A percentile compares a stretch with the other conserved stretches of the same genome.
Conservation (phyloP, 2,797 vertebrate genomes). For the Epinephelus coioides region DNA sequence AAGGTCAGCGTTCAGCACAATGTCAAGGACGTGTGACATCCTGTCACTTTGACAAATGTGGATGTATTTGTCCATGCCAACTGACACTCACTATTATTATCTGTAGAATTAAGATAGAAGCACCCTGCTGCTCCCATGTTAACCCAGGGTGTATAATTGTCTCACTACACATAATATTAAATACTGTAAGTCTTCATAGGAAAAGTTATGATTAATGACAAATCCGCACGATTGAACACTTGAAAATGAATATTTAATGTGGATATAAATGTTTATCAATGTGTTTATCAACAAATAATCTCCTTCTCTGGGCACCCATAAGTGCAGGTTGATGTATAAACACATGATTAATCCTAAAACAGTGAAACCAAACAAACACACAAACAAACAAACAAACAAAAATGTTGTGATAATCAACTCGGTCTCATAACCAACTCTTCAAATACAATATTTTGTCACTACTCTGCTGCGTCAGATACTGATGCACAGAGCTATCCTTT, state of each 20-base stretch:
- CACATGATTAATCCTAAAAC: too few species aligned
- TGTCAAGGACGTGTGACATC: conserved; percentile 59
- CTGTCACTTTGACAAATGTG: conserved; percentile 69
- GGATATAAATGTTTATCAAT: not conserved
- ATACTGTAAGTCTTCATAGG: not conserved
- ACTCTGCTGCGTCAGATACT: too few species aligned
- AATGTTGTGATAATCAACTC: too few species aligned
- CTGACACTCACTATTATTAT: conserved; percentile 23
- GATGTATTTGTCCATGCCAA: conserved; percentile 39
- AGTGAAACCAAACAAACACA: too few species aligned
- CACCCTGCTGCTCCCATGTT: not conserved
- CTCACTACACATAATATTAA: not conserved
- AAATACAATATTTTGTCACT: too few species aligned
- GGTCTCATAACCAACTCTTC: too few species aligned
- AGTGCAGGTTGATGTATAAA: too few species aligned
- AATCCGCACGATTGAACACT: not conserved
- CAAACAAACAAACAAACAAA: too few species aligned
- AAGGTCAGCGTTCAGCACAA: conserved; percentile 62
- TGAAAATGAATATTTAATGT: not conserved
- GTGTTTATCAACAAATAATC: too few species aligned
- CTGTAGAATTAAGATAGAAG: not conserved
- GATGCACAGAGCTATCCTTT: too few species aligned
- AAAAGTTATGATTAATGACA: not conserved
- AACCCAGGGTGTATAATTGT: not conserved
- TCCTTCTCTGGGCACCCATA: too few species aligned